Base-by-base conservation (phyloP, 1,140 invertebrate genomes). In the Sitobion miscanthi region DNA sequence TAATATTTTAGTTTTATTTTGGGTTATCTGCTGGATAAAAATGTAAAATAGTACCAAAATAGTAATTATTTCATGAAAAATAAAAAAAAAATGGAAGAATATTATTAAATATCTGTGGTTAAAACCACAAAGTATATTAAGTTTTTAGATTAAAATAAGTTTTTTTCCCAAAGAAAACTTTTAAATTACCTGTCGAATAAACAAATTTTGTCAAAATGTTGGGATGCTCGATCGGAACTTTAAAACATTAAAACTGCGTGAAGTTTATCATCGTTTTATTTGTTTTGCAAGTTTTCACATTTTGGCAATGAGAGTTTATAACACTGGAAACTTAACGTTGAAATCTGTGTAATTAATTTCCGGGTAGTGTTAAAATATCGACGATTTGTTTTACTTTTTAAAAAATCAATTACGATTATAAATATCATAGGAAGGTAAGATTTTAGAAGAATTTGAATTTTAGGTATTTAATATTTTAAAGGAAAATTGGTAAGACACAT, bases 241-340 rank as follows among this genome's bases (percentile, higher is more conserved):
- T n/a, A 57, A 5, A 35, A 57, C 14, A 38, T 21, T 21, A 69
- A 89, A 45, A 62, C 35, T 14, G 14, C 11, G 38, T 57, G 87
- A 54, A 45, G 38, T 90, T 90, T 42, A 90, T 90, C 62, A 90
- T 90, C 25, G 45, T 90, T 90, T 90, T 90, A 90, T 90, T 57
- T n/a, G 89, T 62, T 90, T 90, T 21, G n/a, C 89, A 42, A 90
- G 88, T 90, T 90, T 11, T 62, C 25, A 62, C 14, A n/a, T 90
- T 90, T 57, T 52, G 35, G 8, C 21, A 20, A 21, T 8, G 25
- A 25, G 57, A 57, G n/a, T 90, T 57, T 57, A 57, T 42, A 42
- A 90, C 9, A 57, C 38, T 57, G 35, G 42, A 42, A 25, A 42
- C 25, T 90, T 42, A 25, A 25, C 52, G 35, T 57, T n/a, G 23